Base-by-base conservation (phyloP, 2,113 vertebrate genomes). In the Trichomycterus rosablanca region DNA sequence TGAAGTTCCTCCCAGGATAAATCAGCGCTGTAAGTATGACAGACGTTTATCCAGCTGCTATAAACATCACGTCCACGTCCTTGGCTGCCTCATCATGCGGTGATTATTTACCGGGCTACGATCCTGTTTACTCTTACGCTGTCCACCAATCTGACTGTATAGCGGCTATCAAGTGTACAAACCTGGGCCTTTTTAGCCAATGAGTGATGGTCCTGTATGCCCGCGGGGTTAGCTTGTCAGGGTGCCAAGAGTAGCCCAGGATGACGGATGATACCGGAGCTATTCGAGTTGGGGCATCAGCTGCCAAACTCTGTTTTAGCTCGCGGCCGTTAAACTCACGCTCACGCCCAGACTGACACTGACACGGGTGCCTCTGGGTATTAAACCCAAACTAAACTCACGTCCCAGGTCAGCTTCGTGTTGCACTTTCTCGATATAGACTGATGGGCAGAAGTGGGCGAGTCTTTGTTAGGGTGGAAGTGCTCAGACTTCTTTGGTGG, bases 21-120 rank as follows among this genome's bases (percentile, higher is more conserved):
- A 94, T 92, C 89, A 87, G 80, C 74, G 84, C 85, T 84, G 83
- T 87, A 88, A 85, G 85, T 82, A 78, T 37, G 84, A 84, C 89
- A 90, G 92, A 88, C 92, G 89, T 94, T 93, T 79, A 77, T 91
- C 90, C 90, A 90, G 89, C 89, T 92, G 89, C 91, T 54, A 28
- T 78, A 54, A 90, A 89, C 88, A 81, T 86, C 88, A 85, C 80
- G 75, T 83, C 86, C 83, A 82, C 77, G n/a, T 79, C 73, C 82
- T 82, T 80, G 82, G 71, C 80, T 73, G 76, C 74, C 72, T 78
- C 67, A 12, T 6, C 59, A 12, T 60, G 22, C 48, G 15, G 45
- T 48, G 53, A 57, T 84, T 91, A 93, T 87, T 84, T 83, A 84
- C 85, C 75, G 83, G 76, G 68, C 66, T 71, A 54, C 58, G 74